Evolutionary conservation across 1,140 invertebrate species (phyloP), one percentile per base, ranked within the genome.

Genomic region (Drosophila parabipectinata): DNA sequence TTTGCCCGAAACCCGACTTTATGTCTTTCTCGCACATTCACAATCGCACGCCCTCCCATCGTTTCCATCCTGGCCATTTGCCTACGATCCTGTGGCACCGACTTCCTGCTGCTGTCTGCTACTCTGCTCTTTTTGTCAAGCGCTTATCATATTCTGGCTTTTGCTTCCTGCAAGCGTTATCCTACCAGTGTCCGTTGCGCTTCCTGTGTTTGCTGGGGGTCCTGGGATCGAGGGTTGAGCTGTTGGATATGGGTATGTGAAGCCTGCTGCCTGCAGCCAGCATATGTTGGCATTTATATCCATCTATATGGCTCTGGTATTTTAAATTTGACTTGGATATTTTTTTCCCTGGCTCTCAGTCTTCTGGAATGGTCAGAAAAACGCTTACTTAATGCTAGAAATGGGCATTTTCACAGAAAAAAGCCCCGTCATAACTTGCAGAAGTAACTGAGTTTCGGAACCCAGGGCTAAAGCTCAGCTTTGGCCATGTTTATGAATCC

Each of bases 151-250:
- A 85, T 77, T 71, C 76, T 85, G 74, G 78, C 78, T 72, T 87
- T 85, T 85, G 82, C 78, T 85, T 85, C 78, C 82, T 85, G 82
- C 66, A 67, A 87, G 71, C 82, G 77, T 81, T 87, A 78, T 87
- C 78, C 68, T 71, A 64, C 63, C 77, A 39, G 62, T 69, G 60
- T 54, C 68, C 68, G 64, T 58, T 75, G 54, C 68, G 77, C 77
- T 81, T 85, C 77, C 81, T 74, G 77, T 74, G 72, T 63, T 72
- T 71, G 50, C 9, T 48, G 64, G 41, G 8, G 3, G 26, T 8
- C 30, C 14, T 37, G 44, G 14, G 4, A 34, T 55, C 14, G 28
- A 12, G 15, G 28, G 32, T 18, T 55, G 30, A 5, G 18, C 24
- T 28, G 21, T 37, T 54, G 32, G 24, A 10, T 4, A 54, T 44